A percentile compares a stretch with the other conserved stretches of the same genome.
phyloP scores from a whole-genome alignment of 2,797 vertebrate genomes.

The Molothrus ater region DNA sequence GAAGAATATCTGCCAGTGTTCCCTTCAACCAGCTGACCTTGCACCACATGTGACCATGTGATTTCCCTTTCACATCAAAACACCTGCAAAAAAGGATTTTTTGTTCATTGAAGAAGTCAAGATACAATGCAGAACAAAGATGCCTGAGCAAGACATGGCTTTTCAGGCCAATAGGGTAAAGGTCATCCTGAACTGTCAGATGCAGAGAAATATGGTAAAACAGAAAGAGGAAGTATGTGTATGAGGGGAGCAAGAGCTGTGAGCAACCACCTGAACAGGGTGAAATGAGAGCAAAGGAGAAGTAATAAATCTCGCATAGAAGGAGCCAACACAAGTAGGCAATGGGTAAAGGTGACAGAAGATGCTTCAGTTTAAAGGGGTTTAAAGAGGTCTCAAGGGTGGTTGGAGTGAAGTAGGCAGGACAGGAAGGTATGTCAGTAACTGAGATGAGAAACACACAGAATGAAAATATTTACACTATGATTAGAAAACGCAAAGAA shows the following conservation, averaged over 20 bases:
- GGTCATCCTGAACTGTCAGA: not conserved
- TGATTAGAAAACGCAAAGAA: not conserved
- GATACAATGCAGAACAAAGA: not conserved
- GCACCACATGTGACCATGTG: accelerated
- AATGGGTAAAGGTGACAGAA: not conserved
- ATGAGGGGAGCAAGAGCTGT: not conserved
- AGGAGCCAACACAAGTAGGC: not conserved
- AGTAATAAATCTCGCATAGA: not conserved
- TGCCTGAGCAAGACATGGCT: not conserved
- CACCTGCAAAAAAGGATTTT: not conserved
- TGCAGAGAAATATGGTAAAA: not conserved
- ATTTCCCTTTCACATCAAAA: not conserved
- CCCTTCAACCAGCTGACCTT: not conserved
- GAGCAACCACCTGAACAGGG: not conserved
- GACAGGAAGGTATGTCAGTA: not conserved
- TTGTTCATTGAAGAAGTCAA: not conserved
- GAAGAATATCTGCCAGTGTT: not conserved
- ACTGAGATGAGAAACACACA: not conserved
- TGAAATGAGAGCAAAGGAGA: not conserved
- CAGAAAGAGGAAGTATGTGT: not conserved
- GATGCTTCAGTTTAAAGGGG: not conserved
- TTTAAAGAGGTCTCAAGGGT: not conserved
- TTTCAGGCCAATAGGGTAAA: not conserved
- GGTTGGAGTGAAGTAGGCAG: not conserved
- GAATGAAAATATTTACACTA: not conserved